Evolutionary conservation across 2,797 vertebrate genomes (phyloP), one percentile per base, ranked within the genome.

Genomic region (Ibycter americanus): DNA sequence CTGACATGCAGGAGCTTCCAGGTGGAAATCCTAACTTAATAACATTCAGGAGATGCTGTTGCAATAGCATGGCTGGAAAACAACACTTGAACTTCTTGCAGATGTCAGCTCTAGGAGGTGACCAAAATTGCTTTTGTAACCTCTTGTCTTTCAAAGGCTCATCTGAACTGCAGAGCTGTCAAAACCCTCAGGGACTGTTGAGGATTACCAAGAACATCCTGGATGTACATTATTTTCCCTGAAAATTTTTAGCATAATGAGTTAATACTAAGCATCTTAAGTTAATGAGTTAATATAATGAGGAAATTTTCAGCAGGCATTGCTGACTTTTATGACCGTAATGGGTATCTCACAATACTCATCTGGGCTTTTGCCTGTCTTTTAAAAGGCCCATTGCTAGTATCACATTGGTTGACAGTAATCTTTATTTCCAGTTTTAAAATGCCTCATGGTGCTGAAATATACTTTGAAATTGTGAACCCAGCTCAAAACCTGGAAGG

Each of bases 251-350:
- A 32, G 38, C 15, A 10, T 34, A n/a, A 49, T 68, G 36, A 81
- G 42, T 54, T 81, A 61, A 65, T 90, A 74, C 31, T 61, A 63
- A 88, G 7, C 40, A 56, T 67, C 23, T 13, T 27, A 31, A 81
- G 32, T 36, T 82, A 81, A 79, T 0, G 12, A 38, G 16, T 76
- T 62, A 61, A 26, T 1, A 0, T 56, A 67, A 83, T 0, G 0
- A 80, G 42, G 55, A 89, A 21, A 32, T 36, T 54, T 83, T 62
- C 47, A 87, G 42, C 44, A 70, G 68, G 46, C 31, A 61, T 19
- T 2, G 1, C 55, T 74, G 72, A 54, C 31, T 80, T 54, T 61
- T 58, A 7, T 70, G 40, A 49, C 49, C 3, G 16, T 22, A 63
- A 9, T 40, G 14, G 7, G 4, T 59, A 10, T 51, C 36, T 70